Percentiles rank a stretch among this genome's conserved stretches.
phyloP scores from a whole-genome alignment of 23 tunicate species.

The Corella eumyota region DNA sequence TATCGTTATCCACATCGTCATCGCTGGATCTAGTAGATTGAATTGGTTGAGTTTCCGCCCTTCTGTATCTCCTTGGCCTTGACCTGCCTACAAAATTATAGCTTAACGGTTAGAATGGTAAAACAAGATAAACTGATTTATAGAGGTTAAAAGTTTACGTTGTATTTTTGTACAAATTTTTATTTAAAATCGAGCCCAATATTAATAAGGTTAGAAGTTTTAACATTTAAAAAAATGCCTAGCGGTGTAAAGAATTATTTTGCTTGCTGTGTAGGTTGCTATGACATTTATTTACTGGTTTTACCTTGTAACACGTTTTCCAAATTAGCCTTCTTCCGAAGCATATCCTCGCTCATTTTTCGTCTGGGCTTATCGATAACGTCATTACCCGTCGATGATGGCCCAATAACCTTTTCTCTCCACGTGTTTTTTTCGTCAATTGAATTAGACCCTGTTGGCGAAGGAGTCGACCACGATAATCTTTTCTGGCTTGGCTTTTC shows the following conservation, averaged over 20 bases:
- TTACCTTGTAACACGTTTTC: conserved; percentile 33
- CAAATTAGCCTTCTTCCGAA: conserved; percentile 35
- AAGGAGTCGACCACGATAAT: conserved; percentile 3
- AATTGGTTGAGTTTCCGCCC: conserved; percentile 38
- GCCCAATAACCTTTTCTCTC: conserved; percentile 4
- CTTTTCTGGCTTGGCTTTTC: neutral
- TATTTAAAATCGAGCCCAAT: no score
- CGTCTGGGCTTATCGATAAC: conserved; percentile 1
- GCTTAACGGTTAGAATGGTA: no score
- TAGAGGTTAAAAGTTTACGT: no score
- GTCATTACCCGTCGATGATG: neutral
- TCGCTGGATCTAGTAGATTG: conserved; percentile 24
- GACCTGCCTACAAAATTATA: no score
- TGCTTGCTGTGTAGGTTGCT: no score
- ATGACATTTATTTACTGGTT: no score
- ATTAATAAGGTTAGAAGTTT: no score
- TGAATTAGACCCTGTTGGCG: neutral
- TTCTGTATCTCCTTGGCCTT: conserved; percentile 15
- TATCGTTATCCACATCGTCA: conserved; percentile 6
- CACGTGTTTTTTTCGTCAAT: neutral
- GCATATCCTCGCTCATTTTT: conserved; percentile 51
- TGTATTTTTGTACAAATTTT: no score
- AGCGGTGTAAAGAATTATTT: no score
- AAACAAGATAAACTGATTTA: no score
- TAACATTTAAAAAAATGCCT: no score